Percentiles rank a stretch among this genome's conserved stretches.
phyloP scores from a whole-genome alignment of 2,797 vertebrate species.

The Typhlichthys subterraneus region DNA sequence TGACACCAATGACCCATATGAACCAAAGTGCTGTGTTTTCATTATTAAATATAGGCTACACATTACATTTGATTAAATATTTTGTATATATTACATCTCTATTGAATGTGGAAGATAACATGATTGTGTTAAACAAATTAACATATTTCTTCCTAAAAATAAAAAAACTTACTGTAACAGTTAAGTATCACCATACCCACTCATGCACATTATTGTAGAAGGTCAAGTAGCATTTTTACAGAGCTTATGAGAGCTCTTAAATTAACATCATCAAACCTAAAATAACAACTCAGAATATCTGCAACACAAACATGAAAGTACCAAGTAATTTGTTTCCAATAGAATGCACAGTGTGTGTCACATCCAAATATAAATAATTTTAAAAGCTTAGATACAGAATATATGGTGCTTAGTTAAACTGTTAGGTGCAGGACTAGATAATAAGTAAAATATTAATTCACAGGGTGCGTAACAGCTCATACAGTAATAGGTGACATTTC shows the following conservation, averaged over 20 bases:
- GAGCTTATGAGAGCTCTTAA: background rate
- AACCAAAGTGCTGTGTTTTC: background rate
- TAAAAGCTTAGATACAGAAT: too few relatives aligned
- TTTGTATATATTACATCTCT: background rate
- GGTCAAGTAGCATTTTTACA: background rate
- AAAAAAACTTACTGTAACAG: background rate
- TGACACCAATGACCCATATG: background rate
- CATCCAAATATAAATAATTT: background rate
- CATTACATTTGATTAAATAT: background rate
- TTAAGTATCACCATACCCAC: too few relatives aligned
- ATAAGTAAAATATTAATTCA: too few relatives aligned
- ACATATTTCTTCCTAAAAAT: too few relatives aligned
- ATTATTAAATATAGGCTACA: background rate
- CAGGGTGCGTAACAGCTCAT: too few relatives aligned
- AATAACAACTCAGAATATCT: too few relatives aligned
- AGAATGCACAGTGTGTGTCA: slow-evolving; percentile 2
- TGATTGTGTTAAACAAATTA: too few relatives aligned
- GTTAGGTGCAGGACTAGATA: too few relatives aligned
- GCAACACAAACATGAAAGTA: background rate
- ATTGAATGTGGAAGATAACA: background rate
- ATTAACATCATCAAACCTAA: background rate
- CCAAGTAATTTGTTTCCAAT: background rate
- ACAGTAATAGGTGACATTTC: too few relatives aligned
- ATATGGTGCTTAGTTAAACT: too few relatives aligned
- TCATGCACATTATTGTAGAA: too few relatives aligned